phyloP scores from a whole-genome alignment of 2,797 vertebrate species.

The Acridotheres tristis region DNA sequence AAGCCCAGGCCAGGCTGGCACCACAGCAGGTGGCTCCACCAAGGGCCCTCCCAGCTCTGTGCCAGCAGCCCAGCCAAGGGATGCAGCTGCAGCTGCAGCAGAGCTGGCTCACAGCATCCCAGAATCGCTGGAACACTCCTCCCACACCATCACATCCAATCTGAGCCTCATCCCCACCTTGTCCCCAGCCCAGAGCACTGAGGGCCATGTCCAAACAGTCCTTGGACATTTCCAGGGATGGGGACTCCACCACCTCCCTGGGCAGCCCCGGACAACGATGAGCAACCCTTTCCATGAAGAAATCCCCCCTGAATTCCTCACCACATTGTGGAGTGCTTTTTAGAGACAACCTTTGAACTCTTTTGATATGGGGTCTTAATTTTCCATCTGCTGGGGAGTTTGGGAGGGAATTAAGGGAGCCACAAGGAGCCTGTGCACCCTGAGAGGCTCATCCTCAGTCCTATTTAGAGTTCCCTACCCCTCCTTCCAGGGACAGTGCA shows the following conservation, averaged over 20 bases:
- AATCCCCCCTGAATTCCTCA: neutral
- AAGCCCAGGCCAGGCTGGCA: neutral
- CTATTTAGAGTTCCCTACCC: neutral
- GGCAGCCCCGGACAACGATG: neutral
- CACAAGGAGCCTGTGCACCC: neutral
- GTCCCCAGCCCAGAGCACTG: neutral
- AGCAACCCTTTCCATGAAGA: neutral
- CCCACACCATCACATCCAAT: fast-evolving
- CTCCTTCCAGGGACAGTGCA: neutral
- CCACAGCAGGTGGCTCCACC: neutral
- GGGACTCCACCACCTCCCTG: neutral
- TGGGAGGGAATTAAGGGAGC: neutral
- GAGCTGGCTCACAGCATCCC: neutral
- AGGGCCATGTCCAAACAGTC: fast-evolving
- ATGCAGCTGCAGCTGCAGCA: neutral
- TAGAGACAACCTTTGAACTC: neutral
- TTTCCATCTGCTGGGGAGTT: neutral
- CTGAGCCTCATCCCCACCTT: neutral
- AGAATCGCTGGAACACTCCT: neutral
- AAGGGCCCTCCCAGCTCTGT: neutral
- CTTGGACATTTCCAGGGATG: neutral
- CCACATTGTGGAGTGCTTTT: neutral
- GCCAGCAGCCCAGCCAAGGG: neutral
- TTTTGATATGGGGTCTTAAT: neutral
- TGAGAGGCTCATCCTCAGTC: neutral